Conservation (phyloP, 2,797 vertebrate genomes). For the Malacoraja senta region DNA sequence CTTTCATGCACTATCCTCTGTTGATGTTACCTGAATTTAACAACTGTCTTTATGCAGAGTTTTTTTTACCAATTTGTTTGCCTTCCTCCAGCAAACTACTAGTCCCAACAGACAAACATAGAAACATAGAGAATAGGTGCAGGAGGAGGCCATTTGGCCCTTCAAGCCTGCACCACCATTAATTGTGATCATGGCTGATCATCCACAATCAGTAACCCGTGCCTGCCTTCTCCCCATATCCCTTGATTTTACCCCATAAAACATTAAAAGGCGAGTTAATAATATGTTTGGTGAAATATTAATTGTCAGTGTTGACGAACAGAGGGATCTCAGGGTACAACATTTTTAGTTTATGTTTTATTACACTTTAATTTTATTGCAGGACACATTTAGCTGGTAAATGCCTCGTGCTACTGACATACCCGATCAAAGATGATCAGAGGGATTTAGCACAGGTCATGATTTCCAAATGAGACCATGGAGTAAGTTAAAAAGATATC, state of each 20-base stretch:
- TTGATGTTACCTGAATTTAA: not conserved
- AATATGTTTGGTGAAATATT: conserved; percentile 6
- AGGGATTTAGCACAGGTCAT: conserved; percentile 4
- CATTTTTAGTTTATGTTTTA: too few relatives aligned
- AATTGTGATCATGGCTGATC: too few relatives aligned
- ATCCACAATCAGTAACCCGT: too few relatives aligned
- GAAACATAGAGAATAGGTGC: too few relatives aligned
- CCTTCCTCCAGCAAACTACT: not conserved
- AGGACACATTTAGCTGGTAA: not conserved
- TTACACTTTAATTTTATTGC: too few relatives aligned
- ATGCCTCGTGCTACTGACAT: conserved; percentile 21
- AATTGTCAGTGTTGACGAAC: not conserved
- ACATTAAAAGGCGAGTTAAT: not conserved
- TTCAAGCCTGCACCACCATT: too few relatives aligned
- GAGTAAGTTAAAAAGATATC: conserved; percentile 39
- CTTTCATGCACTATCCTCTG: not conserved
- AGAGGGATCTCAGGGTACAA: too few relatives aligned
- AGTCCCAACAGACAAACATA: not conserved
- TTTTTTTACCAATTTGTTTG: not conserved
- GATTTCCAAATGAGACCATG: conserved; percentile 28
- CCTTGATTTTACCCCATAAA: too few relatives aligned
- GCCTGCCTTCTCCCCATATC: too few relatives aligned
- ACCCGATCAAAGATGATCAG: conserved; percentile 31
- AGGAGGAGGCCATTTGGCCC: too few relatives aligned
- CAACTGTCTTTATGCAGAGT: not conserved